A percentile compares a stretch with the other conserved stretches of the same genome.
phyloP scores from a whole-genome alignment of 1,140 invertebrate genomes.

The Lucilia sericata region DNA sequence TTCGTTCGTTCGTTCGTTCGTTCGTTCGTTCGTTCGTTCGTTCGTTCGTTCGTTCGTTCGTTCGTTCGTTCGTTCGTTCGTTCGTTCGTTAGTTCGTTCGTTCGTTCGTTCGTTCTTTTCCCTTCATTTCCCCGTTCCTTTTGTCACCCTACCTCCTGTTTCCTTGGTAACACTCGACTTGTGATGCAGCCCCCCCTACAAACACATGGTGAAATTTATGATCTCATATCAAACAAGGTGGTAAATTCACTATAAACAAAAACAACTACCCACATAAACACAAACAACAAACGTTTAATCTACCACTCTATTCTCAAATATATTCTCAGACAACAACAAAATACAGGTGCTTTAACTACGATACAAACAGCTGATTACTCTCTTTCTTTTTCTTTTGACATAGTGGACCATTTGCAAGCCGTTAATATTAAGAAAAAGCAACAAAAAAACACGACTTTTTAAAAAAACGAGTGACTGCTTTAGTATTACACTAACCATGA shows the following conservation, averaged over 20 bases:
- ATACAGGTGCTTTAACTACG: not conserved
- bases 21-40: too few species aligned
- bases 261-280: not conserved
- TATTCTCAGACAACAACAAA: not conserved
- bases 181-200: not conserved
- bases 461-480: not conserved
- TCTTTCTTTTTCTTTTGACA: not conserved
- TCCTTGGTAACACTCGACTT: not conserved
- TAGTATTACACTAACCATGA: not conserved
- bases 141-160: too few species aligned
- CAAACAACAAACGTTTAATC: not conserved
- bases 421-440: not conserved
- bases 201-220: conserved; percentile 10
- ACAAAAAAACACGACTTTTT: not conserved
- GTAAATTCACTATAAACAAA: not conserved
- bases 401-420: not conserved
- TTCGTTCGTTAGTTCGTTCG: too few species aligned
- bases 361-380: not conserved
- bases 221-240: not conserved
- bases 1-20: too few species aligned
- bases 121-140: too few species aligned
- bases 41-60: too few species aligned
- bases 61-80: too few species aligned
- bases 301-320: not conserved
- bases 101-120: too few species aligned